Evolutionary conservation across 1,140 invertebrate genomes (phyloP).

Genomic region (Leucophenga varia): DNA sequence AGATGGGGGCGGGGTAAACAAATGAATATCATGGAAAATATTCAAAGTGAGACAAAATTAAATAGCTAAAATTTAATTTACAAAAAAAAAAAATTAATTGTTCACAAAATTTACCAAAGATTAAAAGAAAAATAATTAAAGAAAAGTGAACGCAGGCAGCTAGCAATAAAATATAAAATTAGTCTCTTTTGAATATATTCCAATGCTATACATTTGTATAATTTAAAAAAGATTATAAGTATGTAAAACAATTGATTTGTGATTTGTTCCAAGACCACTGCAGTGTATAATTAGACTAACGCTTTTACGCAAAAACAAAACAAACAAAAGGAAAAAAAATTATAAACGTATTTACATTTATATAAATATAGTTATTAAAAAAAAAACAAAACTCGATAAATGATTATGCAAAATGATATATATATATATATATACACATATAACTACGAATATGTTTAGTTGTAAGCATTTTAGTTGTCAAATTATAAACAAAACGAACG

Average conservation of each 20-base stretch:
- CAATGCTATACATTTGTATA: too few relatives aligned
- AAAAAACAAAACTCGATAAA: background rate
- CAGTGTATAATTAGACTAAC: too few relatives aligned
- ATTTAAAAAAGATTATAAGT: too few relatives aligned
- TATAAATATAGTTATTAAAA: background rate
- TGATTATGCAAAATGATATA: background rate
- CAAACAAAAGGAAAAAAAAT: background rate
- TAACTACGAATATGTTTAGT: background rate
- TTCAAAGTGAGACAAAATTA: background rate
- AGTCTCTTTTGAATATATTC: too few relatives aligned
- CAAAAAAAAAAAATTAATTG: background rate
- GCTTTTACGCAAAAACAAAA: too few relatives aligned
- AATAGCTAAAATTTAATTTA: background rate
- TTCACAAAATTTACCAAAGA: background rate
- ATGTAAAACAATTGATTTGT: too few relatives aligned
- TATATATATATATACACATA: background rate
- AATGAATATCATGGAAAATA: constrained; percentile 1
- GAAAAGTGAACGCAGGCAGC: too few relatives aligned
- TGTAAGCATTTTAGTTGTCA: background rate
- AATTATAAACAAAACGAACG: too few relatives aligned
- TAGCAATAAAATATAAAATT: too few relatives aligned
- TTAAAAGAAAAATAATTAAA: too few relatives aligned
- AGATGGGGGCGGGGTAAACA: too few relatives aligned
- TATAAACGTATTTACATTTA: background rate
- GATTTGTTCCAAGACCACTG: too few relatives aligned